A percentile compares a stretch with the other conserved stretches of the same genome.
Evolutionary conservation across 2,797 vertebrate genomes (phyloP).

Genomic region (Strix occidentalis): DNA sequence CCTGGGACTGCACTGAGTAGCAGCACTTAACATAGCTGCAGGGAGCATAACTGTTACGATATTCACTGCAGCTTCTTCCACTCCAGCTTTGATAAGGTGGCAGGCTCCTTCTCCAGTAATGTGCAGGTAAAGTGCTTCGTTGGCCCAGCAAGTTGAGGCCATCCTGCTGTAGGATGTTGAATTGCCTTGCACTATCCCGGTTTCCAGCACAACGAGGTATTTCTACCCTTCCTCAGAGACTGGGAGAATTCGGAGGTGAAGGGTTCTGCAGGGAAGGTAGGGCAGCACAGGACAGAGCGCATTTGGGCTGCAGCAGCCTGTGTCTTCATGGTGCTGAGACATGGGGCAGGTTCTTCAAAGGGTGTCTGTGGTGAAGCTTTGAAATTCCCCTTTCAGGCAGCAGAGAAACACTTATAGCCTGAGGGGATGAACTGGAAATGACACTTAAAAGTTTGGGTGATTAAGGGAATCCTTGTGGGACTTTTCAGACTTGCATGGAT

Average conservation of each 20-base stretch:
- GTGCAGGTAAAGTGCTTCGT: no score
- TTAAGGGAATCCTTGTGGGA: not conserved
- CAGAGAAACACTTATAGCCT: not conserved
- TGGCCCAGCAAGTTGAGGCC: no score
- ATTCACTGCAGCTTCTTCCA: no score
- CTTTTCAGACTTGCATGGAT: not conserved
- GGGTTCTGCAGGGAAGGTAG: not conserved
- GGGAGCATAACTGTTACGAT: no score
- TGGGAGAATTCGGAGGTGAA: not conserved
- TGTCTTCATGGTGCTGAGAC: not conserved
- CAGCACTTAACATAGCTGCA: no score
- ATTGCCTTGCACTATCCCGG: rapidly evolving
- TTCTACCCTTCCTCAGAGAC: not conserved
- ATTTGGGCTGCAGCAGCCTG: not conserved
- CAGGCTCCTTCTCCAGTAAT: no score
- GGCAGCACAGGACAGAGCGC: not conserved
- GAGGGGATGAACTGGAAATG: not conserved
- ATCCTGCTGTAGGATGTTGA: no score
- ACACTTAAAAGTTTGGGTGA: not conserved
- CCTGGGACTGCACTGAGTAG: no score
- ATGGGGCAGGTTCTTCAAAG: not conserved
- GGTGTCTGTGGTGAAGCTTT: not conserved
- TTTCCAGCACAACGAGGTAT: not conserved
- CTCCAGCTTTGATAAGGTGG: no score
- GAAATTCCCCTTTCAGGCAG: not conserved